Evolutionary conservation across 2,113 vertebrate genomes (phyloP), one percentile per base, ranked within the genome.

Genomic region (Rynchops niger): DNA sequence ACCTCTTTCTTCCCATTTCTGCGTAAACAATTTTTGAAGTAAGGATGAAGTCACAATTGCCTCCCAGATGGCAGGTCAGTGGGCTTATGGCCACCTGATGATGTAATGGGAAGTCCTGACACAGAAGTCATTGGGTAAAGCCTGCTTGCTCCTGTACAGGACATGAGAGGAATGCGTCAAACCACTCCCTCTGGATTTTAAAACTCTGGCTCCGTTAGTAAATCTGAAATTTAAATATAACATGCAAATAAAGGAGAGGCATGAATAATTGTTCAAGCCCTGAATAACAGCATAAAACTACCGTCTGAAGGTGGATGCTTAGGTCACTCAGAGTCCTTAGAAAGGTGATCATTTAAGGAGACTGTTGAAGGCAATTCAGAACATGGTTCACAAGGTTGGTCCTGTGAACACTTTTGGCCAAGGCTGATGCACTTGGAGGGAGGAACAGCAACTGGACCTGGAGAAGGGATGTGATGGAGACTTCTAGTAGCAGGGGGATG

Each of bases 361-460:
- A 3, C 40, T 29, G 25, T n/a, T 55, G 66, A 49, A 58, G 26
- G 63, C 8, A 26, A 23, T 40, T 83, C 6, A 11, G 81, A 70
- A 26, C 20, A n/a, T 0, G 2, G 30, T 18, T 80, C 42, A 17
- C 3, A 9, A 3, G 18, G 5, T 38, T 5, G 19, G 5, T 43
- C 15, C 26, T 55, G 12, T 50, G 59, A 82, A 15, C 15, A 18
- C 40, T 20, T 40, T 15, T 59, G 71, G 38, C 26, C 2, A 4
- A 36, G 40, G 38, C 5, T 36, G 49, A 13, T 59, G 34, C 4
- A 25, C n/a, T n/a, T 29, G 20, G 59, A 69, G 21, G 59, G 59
- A 55, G 30, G 32, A 73, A 8, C 49, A 88, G 9, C 17, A 59
- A 6, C n/a, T 49, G 49, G 25, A 45, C 2, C 19, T 79, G 50